Conservation (phyloP, 2,797 vertebrate species). For the Iguana delicatissima region DNA sequence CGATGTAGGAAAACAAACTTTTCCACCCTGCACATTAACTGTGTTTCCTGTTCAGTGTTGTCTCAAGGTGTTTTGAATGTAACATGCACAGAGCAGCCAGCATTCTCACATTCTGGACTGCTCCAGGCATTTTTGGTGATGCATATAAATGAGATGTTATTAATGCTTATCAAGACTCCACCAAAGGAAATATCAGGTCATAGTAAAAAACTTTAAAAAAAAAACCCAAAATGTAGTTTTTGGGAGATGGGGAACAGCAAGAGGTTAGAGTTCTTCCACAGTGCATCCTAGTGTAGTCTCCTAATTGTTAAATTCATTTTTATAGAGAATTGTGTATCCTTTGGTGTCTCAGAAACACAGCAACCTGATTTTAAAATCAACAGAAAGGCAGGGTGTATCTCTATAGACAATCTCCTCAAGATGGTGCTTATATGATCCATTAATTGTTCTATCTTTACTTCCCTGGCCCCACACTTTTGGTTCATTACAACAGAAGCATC, state of each 20-base stretch:
- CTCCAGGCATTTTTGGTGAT: slow-evolving; percentile 40
- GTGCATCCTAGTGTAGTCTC: neutral
- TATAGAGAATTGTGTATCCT: neutral
- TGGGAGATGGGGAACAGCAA: neutral
- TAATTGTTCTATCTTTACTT: slow-evolving; percentile 65
- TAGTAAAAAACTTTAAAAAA: slow-evolving; percentile 38
- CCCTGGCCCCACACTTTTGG: neutral
- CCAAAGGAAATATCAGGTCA: slow-evolving; percentile 55
- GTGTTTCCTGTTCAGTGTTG: slow-evolving; percentile 41
- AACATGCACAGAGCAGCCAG: slow-evolving; percentile 13
- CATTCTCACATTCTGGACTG: slow-evolving; percentile 29
- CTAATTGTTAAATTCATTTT: neutral
- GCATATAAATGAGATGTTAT: slow-evolving; percentile 55
- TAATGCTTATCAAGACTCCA: slow-evolving; percentile 55
- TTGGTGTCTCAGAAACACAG: slow-evolving; percentile 1
- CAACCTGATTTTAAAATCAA: slow-evolving; percentile 20
- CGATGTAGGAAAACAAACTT: slow-evolving; percentile 43
- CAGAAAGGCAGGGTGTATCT: slow-evolving; percentile 14
- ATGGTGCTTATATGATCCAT: slow-evolving; percentile 49
- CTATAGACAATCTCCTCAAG: slow-evolving; percentile 23
- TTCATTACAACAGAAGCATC: slow-evolving; percentile 63
- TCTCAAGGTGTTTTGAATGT: slow-evolving; percentile 37
- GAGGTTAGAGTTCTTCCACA: neutral
- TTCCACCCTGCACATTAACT: slow-evolving; percentile 25
- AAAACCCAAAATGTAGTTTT: slow-evolving; percentile 24